Percentiles rank a stretch among this genome's conserved stretches.
Conservation (phyloP, 2,113 vertebrate genomes). For the Mesembrinibis cayennensis region DNA sequence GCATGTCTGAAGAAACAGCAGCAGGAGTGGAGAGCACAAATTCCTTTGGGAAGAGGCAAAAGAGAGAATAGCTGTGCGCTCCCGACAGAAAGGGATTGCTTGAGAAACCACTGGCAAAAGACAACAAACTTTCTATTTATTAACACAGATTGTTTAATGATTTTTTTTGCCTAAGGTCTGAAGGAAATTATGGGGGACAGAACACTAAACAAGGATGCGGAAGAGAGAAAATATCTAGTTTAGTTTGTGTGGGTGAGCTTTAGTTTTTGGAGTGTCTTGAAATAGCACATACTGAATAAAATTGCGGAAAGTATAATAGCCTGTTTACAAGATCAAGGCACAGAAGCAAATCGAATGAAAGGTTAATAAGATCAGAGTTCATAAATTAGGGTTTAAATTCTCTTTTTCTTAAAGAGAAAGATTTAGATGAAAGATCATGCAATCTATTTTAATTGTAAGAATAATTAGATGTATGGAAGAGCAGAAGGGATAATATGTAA, state of each 20-base stretch:
- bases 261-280: neutral
- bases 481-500: neutral
- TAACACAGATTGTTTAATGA: neutral
- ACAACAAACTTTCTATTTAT: neutral
- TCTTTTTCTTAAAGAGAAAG: slow-evolving; percentile 51
- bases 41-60: neutral
- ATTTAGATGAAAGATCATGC: slow-evolving; percentile 31
- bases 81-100: neutral
- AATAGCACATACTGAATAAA: neutral
- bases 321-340: slow-evolving; percentile 34
- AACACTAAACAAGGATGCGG: neutral
- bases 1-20: neutral
- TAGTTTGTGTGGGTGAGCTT: neutral
- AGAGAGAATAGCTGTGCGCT: neutral
- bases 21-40: neutral
- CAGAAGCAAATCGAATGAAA: slow-evolving; percentile 40
- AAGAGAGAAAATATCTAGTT: neutral
- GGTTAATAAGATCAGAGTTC: slow-evolving; percentile 55
- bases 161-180: neutral
- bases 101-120: neutral
- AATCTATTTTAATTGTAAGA: slow-evolving; percentile 30
- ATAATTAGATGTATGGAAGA: neutral
- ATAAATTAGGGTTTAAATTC: slow-evolving; percentile 51
- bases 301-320: neutral
- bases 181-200: neutral